Conservation (phyloP, 2,888 invertebrate species). For the Sinotaia quadrata region DNA sequence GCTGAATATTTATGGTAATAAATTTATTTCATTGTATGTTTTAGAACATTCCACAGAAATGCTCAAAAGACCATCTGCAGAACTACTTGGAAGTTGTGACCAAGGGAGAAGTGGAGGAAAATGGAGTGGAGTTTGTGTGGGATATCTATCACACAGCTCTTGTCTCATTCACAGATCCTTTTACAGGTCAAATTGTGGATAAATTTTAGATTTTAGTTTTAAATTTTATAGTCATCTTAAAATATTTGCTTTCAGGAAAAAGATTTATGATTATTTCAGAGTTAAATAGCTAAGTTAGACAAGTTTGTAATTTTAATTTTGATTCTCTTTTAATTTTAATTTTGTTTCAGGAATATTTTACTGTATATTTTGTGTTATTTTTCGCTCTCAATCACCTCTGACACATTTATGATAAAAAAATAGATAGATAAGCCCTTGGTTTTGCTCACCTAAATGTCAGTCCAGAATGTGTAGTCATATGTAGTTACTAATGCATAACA, state of each 20-base stretch:
- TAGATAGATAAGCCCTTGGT: no score
- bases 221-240: neutral
- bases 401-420: no score
- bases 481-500: no score
- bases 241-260: neutral
- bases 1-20: neutral
- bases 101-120: neutral
- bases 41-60: neutral
- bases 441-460: no score
- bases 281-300: neutral
- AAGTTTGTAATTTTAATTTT: neutral
- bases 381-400: no score
- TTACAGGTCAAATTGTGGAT: neutral
- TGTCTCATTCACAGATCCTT: neutral
- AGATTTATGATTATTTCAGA: neutral
- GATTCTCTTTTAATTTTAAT: neutral
- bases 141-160: neutral
- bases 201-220: neutral
- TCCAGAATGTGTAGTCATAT: no score
- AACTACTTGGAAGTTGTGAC: slow-evolving; percentile 1
- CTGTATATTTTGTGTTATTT: no score
- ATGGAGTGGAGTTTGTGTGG: neutral
- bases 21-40: neutral
- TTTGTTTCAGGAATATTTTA: no score
- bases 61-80: neutral